Evolutionary conservation across 2,888 invertebrate genomes (phyloP), one percentile per base, ranked within the genome.

Genomic region (Tanypteryx hageni): DNA sequence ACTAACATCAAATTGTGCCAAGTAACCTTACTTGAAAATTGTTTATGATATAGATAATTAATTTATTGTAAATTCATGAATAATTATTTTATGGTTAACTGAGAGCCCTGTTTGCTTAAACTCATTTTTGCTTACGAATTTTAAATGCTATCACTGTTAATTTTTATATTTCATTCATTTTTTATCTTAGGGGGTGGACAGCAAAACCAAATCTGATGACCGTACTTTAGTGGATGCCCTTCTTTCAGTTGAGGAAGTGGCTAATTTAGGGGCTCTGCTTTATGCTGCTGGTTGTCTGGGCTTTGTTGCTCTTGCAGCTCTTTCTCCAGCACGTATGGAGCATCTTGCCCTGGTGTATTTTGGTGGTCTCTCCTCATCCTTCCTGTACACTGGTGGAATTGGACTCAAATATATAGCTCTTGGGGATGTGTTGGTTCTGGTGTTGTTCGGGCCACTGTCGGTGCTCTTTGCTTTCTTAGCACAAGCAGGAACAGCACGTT

Each of bases 321-420:
- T 98, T 93, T 99, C 99, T 92, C 98, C 98, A 16, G 99, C 99
- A 0, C 97, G 97, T 95, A 98, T 99, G 98, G 99, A 99, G 95
- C 99, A 99, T 95, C 95, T 99, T 94, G 99, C 99, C 10, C 95
- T 99, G 86, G 98, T 99, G 0, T 99, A 99, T 95, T 99, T 99
- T 95, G 99, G 99, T 92, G 99, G 99, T 1, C 95, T 99, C 92
- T 99, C 99, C 57, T 98, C 98, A 92, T 99, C 99, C 93, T 99
- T 99, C 95, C 96, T 99, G n/a, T 99, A 99, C 94, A 99, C 99
- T 0, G 99, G 99, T 92, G 99, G 99, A 89, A 98, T 99, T 94
- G 99, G 99, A 93, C 96, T 99, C 92, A 99, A 99, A 95, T 99
- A 99, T 94, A 98, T 99, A 94, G 99, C 99, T 5, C 95, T 99